phyloP scores from a whole-genome alignment of 2,797 vertebrate genomes.

The Fistularia commersonii region DNA sequence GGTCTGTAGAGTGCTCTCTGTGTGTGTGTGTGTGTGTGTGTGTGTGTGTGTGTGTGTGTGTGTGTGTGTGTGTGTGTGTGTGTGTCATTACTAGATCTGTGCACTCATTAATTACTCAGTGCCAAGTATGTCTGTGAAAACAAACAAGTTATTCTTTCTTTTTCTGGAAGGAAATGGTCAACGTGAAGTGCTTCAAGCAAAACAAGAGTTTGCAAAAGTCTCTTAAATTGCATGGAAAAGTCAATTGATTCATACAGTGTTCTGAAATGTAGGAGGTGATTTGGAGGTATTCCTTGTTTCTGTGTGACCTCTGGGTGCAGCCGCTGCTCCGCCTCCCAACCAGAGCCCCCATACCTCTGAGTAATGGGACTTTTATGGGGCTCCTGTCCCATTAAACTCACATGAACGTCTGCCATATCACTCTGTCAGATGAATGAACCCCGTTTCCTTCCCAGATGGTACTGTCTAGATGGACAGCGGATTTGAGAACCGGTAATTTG shows the following conservation, averaged over 20 bases:
- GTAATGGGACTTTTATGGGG: constrained; percentile 43
- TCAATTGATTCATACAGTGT: too few relatives aligned
- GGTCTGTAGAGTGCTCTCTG: constrained; percentile 28
- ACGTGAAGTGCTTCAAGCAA: background rate
- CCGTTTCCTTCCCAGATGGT: constrained; percentile 26
- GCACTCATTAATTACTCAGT: too few relatives aligned
- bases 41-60: constrained; percentile 18
- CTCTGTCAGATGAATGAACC: constrained; percentile 19
- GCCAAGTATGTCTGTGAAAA: too few relatives aligned
- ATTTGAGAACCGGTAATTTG: constrained; percentile 18
- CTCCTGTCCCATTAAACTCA: constrained; percentile 33
- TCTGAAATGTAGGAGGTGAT: too few relatives aligned
- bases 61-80: background rate
- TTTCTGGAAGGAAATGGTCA: too few relatives aligned
- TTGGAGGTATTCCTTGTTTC: too few relatives aligned
- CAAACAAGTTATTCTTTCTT: too few relatives aligned
- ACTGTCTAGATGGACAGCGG: constrained; percentile 7
- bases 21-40: constrained; percentile 19
- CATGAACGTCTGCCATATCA: constrained; percentile 28
- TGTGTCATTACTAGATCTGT: too few relatives aligned
- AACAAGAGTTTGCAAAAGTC: too few relatives aligned
- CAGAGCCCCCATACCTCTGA: constrained; percentile 23
- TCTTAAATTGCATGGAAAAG: too few relatives aligned
- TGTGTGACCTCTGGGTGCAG: too few relatives aligned
- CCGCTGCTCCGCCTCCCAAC: background rate